Conservation (phyloP, 92 coral and sea anemone genomes). For the Paragorgia papillata region DNA sequence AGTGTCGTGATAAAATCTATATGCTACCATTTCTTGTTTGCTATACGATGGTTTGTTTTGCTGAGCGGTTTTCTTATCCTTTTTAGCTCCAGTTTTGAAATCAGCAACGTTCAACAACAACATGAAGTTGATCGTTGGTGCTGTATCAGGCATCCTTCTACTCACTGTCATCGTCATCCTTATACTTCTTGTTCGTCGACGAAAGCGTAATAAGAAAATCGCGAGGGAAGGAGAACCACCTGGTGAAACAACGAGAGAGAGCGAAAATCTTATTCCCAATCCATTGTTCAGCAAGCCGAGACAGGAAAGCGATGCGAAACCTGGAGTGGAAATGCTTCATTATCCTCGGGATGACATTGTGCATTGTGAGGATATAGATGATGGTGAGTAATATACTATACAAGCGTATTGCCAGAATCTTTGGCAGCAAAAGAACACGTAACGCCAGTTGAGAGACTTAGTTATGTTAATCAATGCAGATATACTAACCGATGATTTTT, state of each 20-base stretch:
- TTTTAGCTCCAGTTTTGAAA: conserved; percentile 11
- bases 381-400: conserved; percentile 65
- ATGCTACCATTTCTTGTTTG: too few species aligned
- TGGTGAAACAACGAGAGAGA: not conserved
- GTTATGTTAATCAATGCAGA: too few species aligned
- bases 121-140: conserved; percentile 27
- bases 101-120: conserved; percentile 2
- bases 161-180: conserved; percentile 11
- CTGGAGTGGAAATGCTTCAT: conserved; percentile 27
- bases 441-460: too few species aligned
- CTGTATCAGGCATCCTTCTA: conserved; percentile 32
- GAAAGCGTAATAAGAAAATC: conserved; percentile 6
- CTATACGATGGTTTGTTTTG: too few species aligned
- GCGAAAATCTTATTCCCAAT: conserved; percentile 28
- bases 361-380: conserved; percentile 73
- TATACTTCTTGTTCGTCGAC: conserved; percentile 11
- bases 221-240: not conserved
- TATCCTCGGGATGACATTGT: conserved; percentile 79
- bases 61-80: not conserved
- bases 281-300: conserved; percentile 7
- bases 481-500: too few species aligned
- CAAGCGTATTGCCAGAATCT: too few species aligned
- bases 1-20: too few species aligned
- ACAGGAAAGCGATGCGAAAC: not conserved
- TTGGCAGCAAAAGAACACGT: too few species aligned